phyloP scores from a whole-genome alignment of 2,797 vertebrate species.

The Galaxias olidus region DNA sequence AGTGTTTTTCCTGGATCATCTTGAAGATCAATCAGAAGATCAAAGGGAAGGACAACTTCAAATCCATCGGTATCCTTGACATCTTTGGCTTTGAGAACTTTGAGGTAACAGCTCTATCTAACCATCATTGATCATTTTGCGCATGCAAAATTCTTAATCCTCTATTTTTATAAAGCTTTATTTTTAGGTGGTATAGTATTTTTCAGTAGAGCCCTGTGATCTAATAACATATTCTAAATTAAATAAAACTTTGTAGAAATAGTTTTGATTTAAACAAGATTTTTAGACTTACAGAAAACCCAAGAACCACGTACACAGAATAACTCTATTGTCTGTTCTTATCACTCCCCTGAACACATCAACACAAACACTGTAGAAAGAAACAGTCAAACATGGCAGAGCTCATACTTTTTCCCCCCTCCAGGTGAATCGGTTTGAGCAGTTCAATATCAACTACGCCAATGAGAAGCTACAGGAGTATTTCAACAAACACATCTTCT shows the following conservation, averaged over 20 bases:
- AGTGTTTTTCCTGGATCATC: constrained; percentile 95
- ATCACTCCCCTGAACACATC: too few relatives aligned
- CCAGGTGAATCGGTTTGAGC: constrained; percentile 77
- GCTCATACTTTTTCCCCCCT: constrained; percentile 12
- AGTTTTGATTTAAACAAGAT: too few relatives aligned
- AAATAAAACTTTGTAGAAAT: too few relatives aligned
- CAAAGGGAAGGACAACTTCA: constrained; percentile 92
- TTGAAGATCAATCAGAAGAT: constrained; percentile 89
- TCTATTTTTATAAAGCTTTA: too few relatives aligned
- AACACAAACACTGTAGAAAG: neutral
- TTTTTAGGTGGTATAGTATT: too few relatives aligned
- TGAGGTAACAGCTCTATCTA: constrained; percentile 70
- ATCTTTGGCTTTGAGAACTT: constrained; percentile 97
- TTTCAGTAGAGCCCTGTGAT: too few relatives aligned
- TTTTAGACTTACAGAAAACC: too few relatives aligned
- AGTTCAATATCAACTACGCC: constrained; percentile 79
- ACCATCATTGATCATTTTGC: neutral
- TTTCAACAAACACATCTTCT: constrained; percentile 87
- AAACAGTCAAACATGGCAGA: neutral
- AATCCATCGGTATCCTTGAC: constrained; percentile 92
- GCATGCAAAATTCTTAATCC: neutral
- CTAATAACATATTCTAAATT: too few relatives aligned
- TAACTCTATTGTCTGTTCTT: too few relatives aligned
- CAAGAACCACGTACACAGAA: too few relatives aligned
- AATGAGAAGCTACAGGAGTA: constrained; percentile 79